Evolutionary conservation across 2,888 invertebrate genomes (phyloP), one percentile per base, ranked within the genome.

Genomic region (Ophion slaviceki): DNA sequence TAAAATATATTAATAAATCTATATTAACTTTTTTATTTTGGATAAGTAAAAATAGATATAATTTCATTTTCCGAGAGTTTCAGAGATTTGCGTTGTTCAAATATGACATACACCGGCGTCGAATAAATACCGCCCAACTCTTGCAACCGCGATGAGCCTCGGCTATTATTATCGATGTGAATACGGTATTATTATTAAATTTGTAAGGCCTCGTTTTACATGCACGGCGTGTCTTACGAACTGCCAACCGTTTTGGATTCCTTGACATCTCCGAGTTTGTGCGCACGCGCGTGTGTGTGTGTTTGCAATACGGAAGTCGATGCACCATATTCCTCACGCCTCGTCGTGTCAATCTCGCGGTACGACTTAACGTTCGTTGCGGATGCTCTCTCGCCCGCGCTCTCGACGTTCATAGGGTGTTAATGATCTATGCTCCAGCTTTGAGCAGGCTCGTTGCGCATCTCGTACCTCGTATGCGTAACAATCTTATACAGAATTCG

Each of bases 351-450:
- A 80, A 66, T 72, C 80, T 72, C 64, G 40, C 36, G 72, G 59
- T 72, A 45, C 40, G 57, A 80, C 80, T 66, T 57, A 57, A 80
- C 80, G 80, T 80, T 66, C 72, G 67, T 47, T 64, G 32, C 72
- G 72, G 71, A 80, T 72, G 80, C 64, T 40, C 32, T 32, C 4
- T 32, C 4, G 32, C 32, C 32, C 32, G 32, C 32, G 40, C 80
- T 64, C 45, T 72, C 62, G 66, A 80, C 80, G 72, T 80, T 80
- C 80, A 72, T 64, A 66, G 80, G 72, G 72, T 80, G 80, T 80
- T 80, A 80, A 80, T 80, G 80, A 66, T 64, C 24, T 72, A 53
- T 66, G 32, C 36, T 57, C 57, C 66, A 61, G 67, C 32, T 36
- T 20, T 40, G 59, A 62, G 61, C 67, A 20, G 66, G 66, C 11